A percentile compares a stretch with the other conserved stretches of the same genome.
Conservation (phyloP, 37 sponge, comb jelly and placozoan species). For the Cliona cf. orientalis region DNA sequence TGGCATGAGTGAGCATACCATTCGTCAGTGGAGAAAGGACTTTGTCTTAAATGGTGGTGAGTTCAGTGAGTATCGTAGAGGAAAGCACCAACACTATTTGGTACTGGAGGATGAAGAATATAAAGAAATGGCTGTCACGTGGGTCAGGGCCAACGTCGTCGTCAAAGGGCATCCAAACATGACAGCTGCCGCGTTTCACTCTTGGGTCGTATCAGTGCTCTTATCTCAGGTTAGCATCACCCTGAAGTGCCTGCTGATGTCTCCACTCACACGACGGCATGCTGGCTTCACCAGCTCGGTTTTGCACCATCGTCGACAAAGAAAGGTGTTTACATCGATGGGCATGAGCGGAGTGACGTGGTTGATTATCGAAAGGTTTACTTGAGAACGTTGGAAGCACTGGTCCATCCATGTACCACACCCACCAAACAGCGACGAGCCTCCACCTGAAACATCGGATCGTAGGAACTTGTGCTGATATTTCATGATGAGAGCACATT, state of each 20-base stretch:
- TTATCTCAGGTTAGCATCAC: no score
- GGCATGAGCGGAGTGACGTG: slow-evolving; percentile 59
- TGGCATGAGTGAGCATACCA: not conserved
- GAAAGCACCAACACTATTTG: no score
- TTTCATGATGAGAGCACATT: slow-evolving; percentile 50
- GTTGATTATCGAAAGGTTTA: slow-evolving; percentile 13
- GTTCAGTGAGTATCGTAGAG: not conserved
- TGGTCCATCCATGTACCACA: not conserved
- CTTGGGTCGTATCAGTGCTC: no score
- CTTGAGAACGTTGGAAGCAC: not conserved
- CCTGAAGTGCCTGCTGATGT: no score
- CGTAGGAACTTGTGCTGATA: slow-evolving; percentile 6
- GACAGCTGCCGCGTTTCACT: no score
- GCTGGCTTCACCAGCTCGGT: no score
- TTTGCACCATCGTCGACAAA: no score
- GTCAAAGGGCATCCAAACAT: no score
- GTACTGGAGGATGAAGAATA: no score
- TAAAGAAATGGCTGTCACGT: no score
- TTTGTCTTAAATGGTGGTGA: not conserved
- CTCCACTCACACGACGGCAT: no score
- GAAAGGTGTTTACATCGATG: slow-evolving; percentile 58
- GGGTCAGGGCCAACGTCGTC: no score
- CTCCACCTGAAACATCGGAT: not conserved
- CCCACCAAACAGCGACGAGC: not conserved
- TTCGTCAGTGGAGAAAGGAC: not conserved